Evolutionary conservation across 2,888 invertebrate species (phyloP), one percentile per base, ranked within the genome.

Genomic region (Hirtodrosophila alboralis): DNA sequence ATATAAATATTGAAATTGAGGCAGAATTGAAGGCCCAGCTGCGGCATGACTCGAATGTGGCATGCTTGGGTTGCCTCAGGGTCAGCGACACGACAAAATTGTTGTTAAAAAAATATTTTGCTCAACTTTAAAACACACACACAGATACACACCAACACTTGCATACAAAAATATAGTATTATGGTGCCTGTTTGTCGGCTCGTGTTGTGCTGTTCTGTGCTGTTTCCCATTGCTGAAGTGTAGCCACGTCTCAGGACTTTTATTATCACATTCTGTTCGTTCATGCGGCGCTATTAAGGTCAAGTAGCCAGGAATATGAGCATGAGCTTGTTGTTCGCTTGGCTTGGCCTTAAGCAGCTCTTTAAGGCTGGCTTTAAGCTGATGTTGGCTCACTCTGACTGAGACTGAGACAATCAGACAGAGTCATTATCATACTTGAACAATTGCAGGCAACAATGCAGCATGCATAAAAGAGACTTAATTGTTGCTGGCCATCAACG

Each of bases 381-480:
- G 13, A 4, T 9, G 1, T 12, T 4, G 1, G 1, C 8, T 18
- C 27, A 13, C 23, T 14, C 18, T n/a, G n/a, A n/a, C n/a, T n/a
- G n/a, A n/a, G n/a, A n/a, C n/a, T n/a, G n/a, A 12, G 34, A 30
- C 9, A 43, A 37, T 23, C 48, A 49, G 44, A 47, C 40, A n/a
- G n/a, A n/a, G 73, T 68, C 83, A 84, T 80, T 78, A 84, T 79
- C 83, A 84, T 80, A 72, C 79, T 81, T 75, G 80, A 75, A 63
- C 72, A 84, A 75, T 71, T 75, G 67, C 61, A 49, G 49, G 45
- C 44, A 70, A 73, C 62, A 75, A 70, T 63, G 72, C 81, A 59
- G 83, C 62, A 71, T 78, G 70, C 84, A 75, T 84, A 84, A 84
- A 5, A 79, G 78, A 70, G 67, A 81, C 85, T 84, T 80, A 84